Evolutionary conservation across 2,888 invertebrate genomes (phyloP).

Genomic region (Rotaria socialis): DNA sequence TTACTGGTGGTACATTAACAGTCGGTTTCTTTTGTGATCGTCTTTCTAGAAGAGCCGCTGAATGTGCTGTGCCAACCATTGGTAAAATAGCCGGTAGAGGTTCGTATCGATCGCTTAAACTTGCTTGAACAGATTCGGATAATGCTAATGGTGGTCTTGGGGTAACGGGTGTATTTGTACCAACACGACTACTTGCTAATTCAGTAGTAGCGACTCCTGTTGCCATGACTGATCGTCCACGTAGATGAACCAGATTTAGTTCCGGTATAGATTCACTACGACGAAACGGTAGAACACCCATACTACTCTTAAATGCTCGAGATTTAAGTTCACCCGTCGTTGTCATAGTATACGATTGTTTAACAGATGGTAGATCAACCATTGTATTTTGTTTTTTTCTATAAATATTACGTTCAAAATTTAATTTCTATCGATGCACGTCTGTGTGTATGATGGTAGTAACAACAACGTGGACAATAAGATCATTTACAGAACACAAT

Average conservation of each 20-base stretch:
- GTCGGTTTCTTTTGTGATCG: conserved; percentile 36
- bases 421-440: neutral
- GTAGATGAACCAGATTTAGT: conserved; percentile 36
- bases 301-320: neutral
- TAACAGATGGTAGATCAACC: neutral
- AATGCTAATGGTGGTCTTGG: neutral
- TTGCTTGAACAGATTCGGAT: neutral
- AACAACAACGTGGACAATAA: neutral
- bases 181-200: neutral
- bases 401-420: neutral
- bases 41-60: conserved; percentile 38
- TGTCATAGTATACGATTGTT: neutral
- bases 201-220: neutral
- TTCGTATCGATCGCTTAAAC: neutral
- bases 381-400: neutral
- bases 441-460: neutral
- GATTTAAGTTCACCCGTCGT: conserved; percentile 19
- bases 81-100: conserved; percentile 44
- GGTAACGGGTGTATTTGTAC: neutral
- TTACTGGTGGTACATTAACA: neutral
- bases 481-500: conserved; percentile 22
- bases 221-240: conserved; percentile 10
- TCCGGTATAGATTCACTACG: conserved; percentile 27
- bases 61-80: conserved; percentile 35
- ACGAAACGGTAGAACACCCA: conserved; percentile 31